Conservation (phyloP, 2,113 vertebrate genomes). For the Calypte anna region DNA sequence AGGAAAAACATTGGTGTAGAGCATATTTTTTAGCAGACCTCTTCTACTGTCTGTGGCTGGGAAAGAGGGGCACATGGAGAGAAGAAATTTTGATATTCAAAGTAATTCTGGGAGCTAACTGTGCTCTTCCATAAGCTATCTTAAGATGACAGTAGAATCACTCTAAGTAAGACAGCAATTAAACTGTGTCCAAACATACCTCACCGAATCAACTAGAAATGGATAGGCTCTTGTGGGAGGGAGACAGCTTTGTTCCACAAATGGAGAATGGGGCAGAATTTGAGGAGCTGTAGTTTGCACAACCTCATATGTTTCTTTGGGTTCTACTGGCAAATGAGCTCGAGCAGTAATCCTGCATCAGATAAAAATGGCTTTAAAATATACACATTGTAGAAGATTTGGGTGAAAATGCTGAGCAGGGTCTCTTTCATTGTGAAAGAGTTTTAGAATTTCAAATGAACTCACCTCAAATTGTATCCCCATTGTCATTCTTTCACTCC, state of each 20-base stretch:
- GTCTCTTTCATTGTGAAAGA: neutral
- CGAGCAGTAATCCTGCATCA: neutral
- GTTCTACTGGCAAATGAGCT: neutral
- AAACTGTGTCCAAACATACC: neutral
- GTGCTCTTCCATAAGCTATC: neutral
- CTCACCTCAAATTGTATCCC: neutral
- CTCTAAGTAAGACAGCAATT: neutral
- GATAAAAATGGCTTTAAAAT: neutral
- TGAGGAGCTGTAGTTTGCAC: neutral
- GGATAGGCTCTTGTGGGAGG: neutral
- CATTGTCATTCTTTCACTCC: neutral
- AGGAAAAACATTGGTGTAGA: rapidly evolving
- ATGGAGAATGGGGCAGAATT: neutral
- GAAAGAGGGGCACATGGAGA: neutral
- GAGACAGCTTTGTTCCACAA: neutral
- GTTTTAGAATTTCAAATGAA: neutral
- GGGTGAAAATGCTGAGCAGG: neutral
- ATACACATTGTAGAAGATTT: rapidly evolving
- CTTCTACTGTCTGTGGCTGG: neutral
- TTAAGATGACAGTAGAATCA: neutral
- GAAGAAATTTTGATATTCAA: neutral
- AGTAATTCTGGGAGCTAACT: neutral
- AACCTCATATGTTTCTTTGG: rapidly evolving
- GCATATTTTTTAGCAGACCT: neutral
- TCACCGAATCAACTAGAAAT: neutral